phyloP scores from a whole-genome alignment of 2,797 vertebrate species.

The Discoglossus pictus region DNA sequence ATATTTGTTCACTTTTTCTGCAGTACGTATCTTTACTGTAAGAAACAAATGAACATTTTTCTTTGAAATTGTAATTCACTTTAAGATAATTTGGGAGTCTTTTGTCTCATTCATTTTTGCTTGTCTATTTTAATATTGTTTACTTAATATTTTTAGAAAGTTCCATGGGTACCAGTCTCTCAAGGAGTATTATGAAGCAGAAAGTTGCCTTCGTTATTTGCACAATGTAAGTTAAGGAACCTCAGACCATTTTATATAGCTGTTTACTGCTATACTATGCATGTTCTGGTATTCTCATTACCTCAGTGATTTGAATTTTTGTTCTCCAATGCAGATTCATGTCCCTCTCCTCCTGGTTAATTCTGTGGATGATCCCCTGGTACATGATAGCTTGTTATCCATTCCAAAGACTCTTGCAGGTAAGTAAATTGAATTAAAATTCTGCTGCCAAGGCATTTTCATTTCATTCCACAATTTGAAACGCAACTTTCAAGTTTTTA shows the following conservation, averaged over 20 bases:
- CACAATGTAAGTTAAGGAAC: constrained; percentile 85
- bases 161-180: constrained; percentile 92
- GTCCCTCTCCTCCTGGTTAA: constrained; percentile 95
- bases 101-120: background rate
- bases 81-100: no score
- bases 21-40: no score
- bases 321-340: constrained; percentile 75
- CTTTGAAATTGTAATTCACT: no score
- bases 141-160: constrained; percentile 73
- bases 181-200: constrained; percentile 97
- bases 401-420: constrained; percentile 95
- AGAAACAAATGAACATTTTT: no score
- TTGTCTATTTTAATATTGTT: background rate
- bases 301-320: no score
- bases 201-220: constrained; percentile 94
- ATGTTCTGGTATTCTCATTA: background rate
- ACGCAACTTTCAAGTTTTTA: no score
- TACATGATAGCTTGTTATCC: constrained; percentile 89
- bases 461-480: background rate
- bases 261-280: no score
- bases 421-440: constrained; percentile 67
- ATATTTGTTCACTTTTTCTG: no score
- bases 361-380: constrained; percentile 91
- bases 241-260: no score
- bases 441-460: no score